Evolutionary conservation across 1,140 invertebrate genomes (phyloP).

Genomic region (Nymphalis io): DNA sequence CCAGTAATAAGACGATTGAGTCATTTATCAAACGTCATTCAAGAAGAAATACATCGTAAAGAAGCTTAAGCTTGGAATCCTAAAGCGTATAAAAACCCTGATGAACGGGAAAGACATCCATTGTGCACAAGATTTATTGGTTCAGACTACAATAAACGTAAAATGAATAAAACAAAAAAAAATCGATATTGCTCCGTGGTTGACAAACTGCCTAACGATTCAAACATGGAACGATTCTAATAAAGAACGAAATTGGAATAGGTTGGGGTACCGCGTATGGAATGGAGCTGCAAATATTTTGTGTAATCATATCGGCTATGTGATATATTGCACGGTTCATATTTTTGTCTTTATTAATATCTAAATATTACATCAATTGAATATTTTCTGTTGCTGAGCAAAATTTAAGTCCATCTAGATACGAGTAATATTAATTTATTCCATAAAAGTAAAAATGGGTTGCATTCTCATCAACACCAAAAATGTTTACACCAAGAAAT

Average conservation of each 20-base stretch:
- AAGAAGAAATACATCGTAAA: slow-evolving; percentile 44
- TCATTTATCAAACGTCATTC: slow-evolving; percentile 47
- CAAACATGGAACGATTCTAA: slow-evolving; percentile 43
- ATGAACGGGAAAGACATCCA: slow-evolving; percentile 42
- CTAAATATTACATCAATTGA: neutral
- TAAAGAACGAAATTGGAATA: slow-evolving; percentile 52
- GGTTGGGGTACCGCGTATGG: slow-evolving; percentile 12
- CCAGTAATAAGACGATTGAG: slow-evolving; percentile 39
- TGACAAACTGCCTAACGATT: slow-evolving; percentile 46
- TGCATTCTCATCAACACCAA: too few species aligned
- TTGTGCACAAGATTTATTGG: slow-evolving; percentile 53
- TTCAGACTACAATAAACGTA: slow-evolving; percentile 19
- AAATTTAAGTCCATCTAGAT: neutral
- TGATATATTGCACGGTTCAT: neutral
- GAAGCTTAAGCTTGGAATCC: slow-evolving; percentile 42
- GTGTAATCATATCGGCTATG: neutral
- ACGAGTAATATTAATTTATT: too few species aligned
- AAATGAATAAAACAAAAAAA: slow-evolving; percentile 46
- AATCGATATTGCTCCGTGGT: slow-evolving; percentile 45
- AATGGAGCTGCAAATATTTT: slow-evolving; percentile 14
- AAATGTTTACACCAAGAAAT: too few species aligned
- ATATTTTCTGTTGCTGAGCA: neutral
- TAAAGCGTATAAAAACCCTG: slow-evolving; percentile 45
- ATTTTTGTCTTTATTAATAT: neutral
- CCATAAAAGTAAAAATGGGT: neutral